Base-by-base conservation (phyloP, 2,888 invertebrate genomes). In the Augochlorella aurata region DNA sequence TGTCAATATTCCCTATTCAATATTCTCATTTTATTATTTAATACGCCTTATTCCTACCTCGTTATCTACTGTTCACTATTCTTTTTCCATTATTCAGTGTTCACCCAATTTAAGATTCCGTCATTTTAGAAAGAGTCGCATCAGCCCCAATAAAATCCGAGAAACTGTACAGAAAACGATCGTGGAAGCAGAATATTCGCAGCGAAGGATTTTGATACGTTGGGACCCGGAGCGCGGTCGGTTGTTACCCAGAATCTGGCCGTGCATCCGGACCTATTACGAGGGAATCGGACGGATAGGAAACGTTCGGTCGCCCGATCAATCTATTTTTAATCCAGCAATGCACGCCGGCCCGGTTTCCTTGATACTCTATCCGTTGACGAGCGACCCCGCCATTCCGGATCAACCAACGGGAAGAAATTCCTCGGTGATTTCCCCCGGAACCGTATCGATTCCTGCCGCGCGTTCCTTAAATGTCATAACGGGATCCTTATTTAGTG, bases 291-390 rank as follows among this genome's bases (percentile, higher is more conserved):
- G 5, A 24, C 45, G 69, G 65, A 24, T 58, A 58, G 54, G 54
- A 73, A 73, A 65, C 66, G 69, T 70, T 73, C 68, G 45, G 49
- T 24, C 66, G 58, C 50, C n/a, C 81, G 54, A 76, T 68, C 69
- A 18, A 54, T 21, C 63, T 29, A 49, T 24, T 75, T 52, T 66
- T 12, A 52, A 65, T 29, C 24, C 29, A 16, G n/a, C 63, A 14
- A 66, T 16, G 61, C 21, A n/a, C 63, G 63, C 16, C 61, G 1
- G 12, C 14, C 10, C 38, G 63, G 38, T 63, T 44, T 63, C n/a
- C 63, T 63, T 63, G 63, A 63, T 44, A 44, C 38, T 63, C 24
- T 29, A 2, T 24, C 38, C 63, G 18, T 10, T 29, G 38, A 63
- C 63, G 63, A 63, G 63, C 18, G 18, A 63, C 18, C 38, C 63